phyloP scores from a whole-genome alignment of 2,113 vertebrate genomes.

The Laticauda colubrina region DNA sequence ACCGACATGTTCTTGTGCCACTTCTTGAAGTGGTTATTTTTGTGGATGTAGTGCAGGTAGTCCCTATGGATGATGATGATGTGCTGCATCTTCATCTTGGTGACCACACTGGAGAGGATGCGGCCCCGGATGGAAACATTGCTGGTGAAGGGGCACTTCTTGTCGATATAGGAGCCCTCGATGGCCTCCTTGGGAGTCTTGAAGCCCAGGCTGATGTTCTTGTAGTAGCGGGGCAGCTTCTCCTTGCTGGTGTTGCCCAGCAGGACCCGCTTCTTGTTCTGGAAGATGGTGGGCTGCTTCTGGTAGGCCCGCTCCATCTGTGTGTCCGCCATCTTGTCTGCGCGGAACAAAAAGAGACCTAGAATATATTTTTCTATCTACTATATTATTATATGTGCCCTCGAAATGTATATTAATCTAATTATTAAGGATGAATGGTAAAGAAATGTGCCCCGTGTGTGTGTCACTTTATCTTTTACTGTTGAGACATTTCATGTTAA shows the following conservation, averaged over 20 bases:
- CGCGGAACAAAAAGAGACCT: constrained; percentile 74
- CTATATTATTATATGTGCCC: not conserved
- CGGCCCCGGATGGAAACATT: constrained; percentile 93
- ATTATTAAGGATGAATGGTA: not conserved
- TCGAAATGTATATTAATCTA: not conserved
- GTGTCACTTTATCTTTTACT: not conserved
- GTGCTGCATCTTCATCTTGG: constrained; percentile 99
- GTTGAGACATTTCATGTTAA: not conserved
- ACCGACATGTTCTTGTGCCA: constrained; percentile 98
- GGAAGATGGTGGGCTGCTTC: constrained; percentile 98
- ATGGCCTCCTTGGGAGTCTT: constrained; percentile 97
- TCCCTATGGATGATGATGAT: constrained; percentile 94
- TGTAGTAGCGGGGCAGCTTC: constrained; percentile 90
- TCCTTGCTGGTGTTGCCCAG: constrained; percentile 82
- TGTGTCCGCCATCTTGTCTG: constrained; percentile 83
- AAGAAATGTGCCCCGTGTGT: not conserved
- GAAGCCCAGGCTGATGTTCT: constrained; percentile 90
- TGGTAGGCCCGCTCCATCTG: constrained; percentile 94
- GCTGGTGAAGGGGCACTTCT: constrained; percentile 96
- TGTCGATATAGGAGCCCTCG: constrained; percentile 96
- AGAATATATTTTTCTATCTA: not conserved
- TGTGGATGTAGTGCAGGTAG: constrained; percentile 94
- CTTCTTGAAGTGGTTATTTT: constrained; percentile 98
- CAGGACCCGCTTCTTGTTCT: constrained; percentile 94
- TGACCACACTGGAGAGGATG: constrained; percentile 95